These are phyloP conservation scores for Bombus confusus DNA, from an alignment of 1,140 invertebrate genomes.

Conservation along the genomic window DNA sequence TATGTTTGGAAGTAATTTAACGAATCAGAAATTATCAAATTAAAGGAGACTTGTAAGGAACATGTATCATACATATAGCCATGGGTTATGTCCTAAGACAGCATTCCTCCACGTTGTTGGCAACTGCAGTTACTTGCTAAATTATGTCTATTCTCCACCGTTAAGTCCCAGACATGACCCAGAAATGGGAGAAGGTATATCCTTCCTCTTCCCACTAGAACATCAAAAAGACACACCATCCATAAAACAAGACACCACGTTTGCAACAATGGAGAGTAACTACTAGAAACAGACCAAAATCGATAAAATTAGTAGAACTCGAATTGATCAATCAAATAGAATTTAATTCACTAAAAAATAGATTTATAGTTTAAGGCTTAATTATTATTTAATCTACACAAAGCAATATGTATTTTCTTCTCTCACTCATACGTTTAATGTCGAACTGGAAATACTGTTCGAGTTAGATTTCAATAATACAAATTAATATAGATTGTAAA, in stretches of 20 bases:
- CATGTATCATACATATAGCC: neutral
- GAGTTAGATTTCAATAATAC: too few relatives aligned
- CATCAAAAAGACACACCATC: neutral
- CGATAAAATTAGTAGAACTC: neutral
- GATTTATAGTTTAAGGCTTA: neutral
- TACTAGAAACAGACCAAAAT: neutral
- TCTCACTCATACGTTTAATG: too few relatives aligned
- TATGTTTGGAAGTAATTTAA: neutral
- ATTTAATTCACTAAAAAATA: neutral
- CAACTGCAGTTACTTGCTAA: neutral
- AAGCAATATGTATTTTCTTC: too few relatives aligned
- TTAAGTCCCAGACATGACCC: neutral
- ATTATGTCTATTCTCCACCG: neutral
- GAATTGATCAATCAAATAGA: neutral
- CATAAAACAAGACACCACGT: neutral
- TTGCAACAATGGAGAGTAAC: neutral
- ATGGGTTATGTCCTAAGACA: neutral
- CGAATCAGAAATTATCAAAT: neutral
- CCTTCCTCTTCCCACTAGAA: neutral
- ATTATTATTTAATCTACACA: neutral
- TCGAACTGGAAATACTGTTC: too few relatives aligned
- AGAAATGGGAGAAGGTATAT: neutral
- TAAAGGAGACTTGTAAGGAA: neutral
- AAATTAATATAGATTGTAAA: neutral
- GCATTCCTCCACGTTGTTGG: neutral